A percentile compares a stretch with the other conserved stretches of the same genome.
phyloP scores from a whole-genome alignment of 2,888 invertebrate species.

The Melieria crassipennis region DNA sequence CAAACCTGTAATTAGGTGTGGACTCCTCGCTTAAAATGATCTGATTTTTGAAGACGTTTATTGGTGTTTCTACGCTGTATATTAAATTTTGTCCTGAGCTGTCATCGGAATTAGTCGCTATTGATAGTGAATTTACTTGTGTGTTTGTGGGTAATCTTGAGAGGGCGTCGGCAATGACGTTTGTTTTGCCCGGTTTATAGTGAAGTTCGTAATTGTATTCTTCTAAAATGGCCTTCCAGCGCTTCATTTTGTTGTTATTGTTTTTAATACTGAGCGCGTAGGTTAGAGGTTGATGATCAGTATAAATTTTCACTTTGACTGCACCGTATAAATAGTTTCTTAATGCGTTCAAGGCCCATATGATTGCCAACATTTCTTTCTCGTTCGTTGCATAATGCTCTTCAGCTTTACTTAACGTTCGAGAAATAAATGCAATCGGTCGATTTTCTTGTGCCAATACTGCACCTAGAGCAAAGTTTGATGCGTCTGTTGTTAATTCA shows the following conservation, averaged over 20 bases:
- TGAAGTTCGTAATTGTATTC: conserved; percentile 17
- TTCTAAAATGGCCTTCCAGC: conserved; percentile 19
- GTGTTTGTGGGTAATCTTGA: background rate
- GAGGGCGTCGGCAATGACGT: conserved; percentile 7
- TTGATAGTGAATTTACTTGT: conserved; percentile 22
- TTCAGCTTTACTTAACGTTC: background rate
- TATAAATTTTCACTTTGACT: conserved; percentile 7
- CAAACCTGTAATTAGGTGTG: background rate
- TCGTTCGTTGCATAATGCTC: conserved; percentile 11
- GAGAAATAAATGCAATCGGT: background rate
- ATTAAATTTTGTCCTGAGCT: conserved; percentile 23
- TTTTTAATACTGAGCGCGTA: conserved; percentile 16
- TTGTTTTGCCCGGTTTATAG: conserved; percentile 17
- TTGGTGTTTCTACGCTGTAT: conserved; percentile 10
- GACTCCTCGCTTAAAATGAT: background rate
- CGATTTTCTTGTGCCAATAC: conserved; percentile 1
- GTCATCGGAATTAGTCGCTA: conserved; percentile 11
- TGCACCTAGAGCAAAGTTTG: conserved; percentile 12
- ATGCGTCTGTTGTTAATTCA: conserved; percentile 18
- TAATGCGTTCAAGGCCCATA: background rate
- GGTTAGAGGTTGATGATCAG: background rate
- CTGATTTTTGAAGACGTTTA: conserved; percentile 25
- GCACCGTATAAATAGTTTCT: conserved; percentile 1
- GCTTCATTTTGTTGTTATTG: conserved; percentile 4
- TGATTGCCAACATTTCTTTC: conserved; percentile 1